These are phyloP conservation scores for Drosophila bunnanda DNA, from an alignment of 2,888 invertebrate species.

Conservation along the genomic window DNA sequence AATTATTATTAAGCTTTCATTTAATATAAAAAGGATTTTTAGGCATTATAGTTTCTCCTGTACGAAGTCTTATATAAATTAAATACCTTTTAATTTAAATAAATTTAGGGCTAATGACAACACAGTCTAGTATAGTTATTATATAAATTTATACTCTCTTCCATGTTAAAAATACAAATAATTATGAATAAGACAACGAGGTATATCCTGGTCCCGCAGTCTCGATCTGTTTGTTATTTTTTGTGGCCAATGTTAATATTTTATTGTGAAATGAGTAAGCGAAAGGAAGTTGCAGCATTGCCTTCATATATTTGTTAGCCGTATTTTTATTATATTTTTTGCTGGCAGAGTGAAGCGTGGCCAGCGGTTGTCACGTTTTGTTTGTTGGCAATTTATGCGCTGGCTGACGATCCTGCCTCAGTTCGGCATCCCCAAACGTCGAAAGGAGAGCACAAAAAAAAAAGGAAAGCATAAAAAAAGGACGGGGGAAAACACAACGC, in stretches of 20 bases:
- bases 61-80: neutral
- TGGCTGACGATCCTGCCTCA: conserved; percentile 70
- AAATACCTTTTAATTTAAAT: neutral
- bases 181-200: neutral
- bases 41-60: too few species aligned
- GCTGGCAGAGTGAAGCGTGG: conserved; percentile 73
- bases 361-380: conserved; percentile 78
- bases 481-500: conserved; percentile 19
- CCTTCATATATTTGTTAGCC: conserved; percentile 44
- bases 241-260: conserved; percentile 74
- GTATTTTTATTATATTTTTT: conserved; percentile 14
- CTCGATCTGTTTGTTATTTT: conserved; percentile 45
- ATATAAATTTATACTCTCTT: neutral
- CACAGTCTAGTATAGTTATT: too few species aligned
- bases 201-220: conserved; percentile 7
- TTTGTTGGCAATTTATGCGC: conserved; percentile 76
- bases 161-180: neutral
- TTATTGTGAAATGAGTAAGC: conserved; percentile 71
- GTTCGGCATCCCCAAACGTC: conserved; percentile 37
- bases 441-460: conserved; percentile 28
- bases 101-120: neutral
- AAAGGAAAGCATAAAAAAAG: conserved; percentile 43
- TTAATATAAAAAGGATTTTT: too few species aligned
- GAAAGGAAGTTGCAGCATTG: conserved; percentile 74
- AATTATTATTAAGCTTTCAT: too few species aligned